A percentile compares a stretch with the other conserved stretches of the same genome.
These are phyloP conservation scores for Drosophila tropicalis DNA, from an alignment of 1,140 invertebrate genomes.

Conservation along the genomic window DNA sequence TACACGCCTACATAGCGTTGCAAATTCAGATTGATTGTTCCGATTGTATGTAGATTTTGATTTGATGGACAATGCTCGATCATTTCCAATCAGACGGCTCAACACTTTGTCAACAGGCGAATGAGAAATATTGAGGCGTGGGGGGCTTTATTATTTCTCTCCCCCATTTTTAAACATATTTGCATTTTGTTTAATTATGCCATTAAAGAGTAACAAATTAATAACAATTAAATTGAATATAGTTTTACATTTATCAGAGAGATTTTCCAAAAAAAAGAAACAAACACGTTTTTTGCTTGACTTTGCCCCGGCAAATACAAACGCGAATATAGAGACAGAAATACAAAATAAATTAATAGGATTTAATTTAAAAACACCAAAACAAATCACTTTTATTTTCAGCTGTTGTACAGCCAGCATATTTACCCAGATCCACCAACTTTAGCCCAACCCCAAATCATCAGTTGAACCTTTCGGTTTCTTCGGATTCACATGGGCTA, in stretches of 20 bases:
- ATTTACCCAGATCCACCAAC: slow-evolving; percentile 28
- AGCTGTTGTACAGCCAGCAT: slow-evolving; percentile 40
- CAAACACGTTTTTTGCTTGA: slow-evolving; percentile 47
- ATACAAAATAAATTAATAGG: slow-evolving; percentile 15
- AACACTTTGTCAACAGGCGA: slow-evolving; percentile 2
- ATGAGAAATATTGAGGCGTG: slow-evolving; percentile 32
- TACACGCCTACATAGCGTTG: slow-evolving; percentile 42
- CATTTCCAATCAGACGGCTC: slow-evolving; percentile 37
- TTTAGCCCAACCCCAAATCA: slow-evolving; percentile 47
- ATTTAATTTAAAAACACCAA: slow-evolving; percentile 34
- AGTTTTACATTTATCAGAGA: slow-evolving; percentile 52
- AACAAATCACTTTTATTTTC: slow-evolving; percentile 79
- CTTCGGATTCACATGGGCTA: slow-evolving; percentile 56
- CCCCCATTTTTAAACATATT: slow-evolving; percentile 36
- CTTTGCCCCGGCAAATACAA: slow-evolving; percentile 23
- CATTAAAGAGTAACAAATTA: slow-evolving; percentile 73
- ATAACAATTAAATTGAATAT: slow-evolving; percentile 66
- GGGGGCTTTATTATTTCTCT: slow-evolving; percentile 26
- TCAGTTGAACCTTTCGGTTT: slow-evolving; percentile 70
- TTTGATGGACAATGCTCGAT: slow-evolving; percentile 55
- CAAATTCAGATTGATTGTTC: slow-evolving; percentile 50
- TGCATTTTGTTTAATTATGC: slow-evolving; percentile 64
- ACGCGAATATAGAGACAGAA: slow-evolving; percentile 21
- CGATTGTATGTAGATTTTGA: slow-evolving; percentile 60
- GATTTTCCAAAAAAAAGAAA: slow-evolving; percentile 1